These are phyloP conservation scores for Holothuria scabra DNA, from an alignment of 53 echinoderm and acorn worm species.

Conservation along the genomic window DNA sequence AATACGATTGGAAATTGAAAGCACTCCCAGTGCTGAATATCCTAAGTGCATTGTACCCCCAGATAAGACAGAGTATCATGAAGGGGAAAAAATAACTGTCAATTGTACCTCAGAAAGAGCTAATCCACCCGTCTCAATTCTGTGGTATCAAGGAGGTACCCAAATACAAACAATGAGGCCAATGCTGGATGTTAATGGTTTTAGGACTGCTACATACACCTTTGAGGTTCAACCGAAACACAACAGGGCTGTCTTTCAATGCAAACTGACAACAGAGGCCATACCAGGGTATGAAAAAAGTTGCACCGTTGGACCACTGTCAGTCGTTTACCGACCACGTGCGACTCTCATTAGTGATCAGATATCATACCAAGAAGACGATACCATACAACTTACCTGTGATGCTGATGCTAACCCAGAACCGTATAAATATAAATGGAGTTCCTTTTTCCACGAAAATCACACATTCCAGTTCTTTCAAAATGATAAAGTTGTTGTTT, in stretches of 20 bases:
- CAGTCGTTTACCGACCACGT: conserved; percentile 66
- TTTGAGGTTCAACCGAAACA: conserved; percentile 57
- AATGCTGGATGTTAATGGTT: conserved; percentile 60
- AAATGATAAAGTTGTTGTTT: conserved; percentile 55
- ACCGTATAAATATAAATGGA: conserved; percentile 68
- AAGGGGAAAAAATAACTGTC: conserved; percentile 71
- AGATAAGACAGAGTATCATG: conserved; percentile 61
- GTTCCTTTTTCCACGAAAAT: conserved; percentile 30
- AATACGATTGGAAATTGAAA: conserved; percentile 75
- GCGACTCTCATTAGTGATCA: conserved; percentile 50
- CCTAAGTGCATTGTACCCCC: conserved; percentile 71
- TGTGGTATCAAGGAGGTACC: conserved; percentile 64
- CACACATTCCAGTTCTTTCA: conserved; percentile 35
- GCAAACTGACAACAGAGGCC: conserved; percentile 74
- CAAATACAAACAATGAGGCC: conserved; percentile 48
- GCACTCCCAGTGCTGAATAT: conserved; percentile 67
- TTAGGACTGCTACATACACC: conserved; percentile 65
- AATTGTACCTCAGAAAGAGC: conserved; percentile 83
- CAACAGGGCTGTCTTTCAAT: conserved; percentile 78
- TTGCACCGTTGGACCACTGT: conserved; percentile 70
- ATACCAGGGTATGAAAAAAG: conserved; percentile 53
- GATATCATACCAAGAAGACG: conserved; percentile 37
- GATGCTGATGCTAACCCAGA: conserved; percentile 77
- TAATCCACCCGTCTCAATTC: conserved; percentile 81
- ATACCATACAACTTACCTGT: conserved; percentile 67